Evolutionary conservation across 2,113 vertebrate species (phyloP).

Genomic region (Leucosticte australis): DNA sequence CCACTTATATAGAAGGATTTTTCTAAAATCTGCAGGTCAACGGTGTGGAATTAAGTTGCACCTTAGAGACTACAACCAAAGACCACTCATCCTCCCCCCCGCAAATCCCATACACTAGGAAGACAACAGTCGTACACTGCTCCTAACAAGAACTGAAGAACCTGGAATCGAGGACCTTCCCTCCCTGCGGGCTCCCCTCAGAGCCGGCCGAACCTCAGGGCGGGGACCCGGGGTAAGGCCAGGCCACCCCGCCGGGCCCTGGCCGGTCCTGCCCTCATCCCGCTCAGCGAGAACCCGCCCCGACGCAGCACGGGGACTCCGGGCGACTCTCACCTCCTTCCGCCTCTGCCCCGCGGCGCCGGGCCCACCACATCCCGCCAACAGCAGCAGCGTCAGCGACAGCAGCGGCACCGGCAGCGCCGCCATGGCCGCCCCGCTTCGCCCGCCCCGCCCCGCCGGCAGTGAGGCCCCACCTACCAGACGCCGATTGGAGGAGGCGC

Average conservation of each 20-base stretch:
- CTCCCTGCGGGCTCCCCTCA: not conserved
- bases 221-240: not conserved
- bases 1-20: accelerated
- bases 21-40: accelerated
- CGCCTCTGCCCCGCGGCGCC: slow-evolving; percentile 76
- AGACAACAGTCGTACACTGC: accelerated
- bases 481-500: not conserved
- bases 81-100: accelerated
- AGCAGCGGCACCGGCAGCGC: not conserved
- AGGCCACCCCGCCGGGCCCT: not conserved
- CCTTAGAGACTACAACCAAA: accelerated
- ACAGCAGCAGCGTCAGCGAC: not conserved
- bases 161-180: not conserved
- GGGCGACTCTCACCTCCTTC: slow-evolving; percentile 75
- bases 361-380: slow-evolving; percentile 29
- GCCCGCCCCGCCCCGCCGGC: not conserved
- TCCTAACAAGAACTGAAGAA: too few species aligned
- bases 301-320: not conserved
- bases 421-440: not conserved
- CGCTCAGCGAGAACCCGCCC: not conserved
- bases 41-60: accelerated
- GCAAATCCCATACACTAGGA: accelerated
- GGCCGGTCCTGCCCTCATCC: not conserved
- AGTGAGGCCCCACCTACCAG: accelerated
- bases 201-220: not conserved